phyloP scores from a whole-genome alignment of 2,888 invertebrate genomes.

The Seira ritae region DNA sequence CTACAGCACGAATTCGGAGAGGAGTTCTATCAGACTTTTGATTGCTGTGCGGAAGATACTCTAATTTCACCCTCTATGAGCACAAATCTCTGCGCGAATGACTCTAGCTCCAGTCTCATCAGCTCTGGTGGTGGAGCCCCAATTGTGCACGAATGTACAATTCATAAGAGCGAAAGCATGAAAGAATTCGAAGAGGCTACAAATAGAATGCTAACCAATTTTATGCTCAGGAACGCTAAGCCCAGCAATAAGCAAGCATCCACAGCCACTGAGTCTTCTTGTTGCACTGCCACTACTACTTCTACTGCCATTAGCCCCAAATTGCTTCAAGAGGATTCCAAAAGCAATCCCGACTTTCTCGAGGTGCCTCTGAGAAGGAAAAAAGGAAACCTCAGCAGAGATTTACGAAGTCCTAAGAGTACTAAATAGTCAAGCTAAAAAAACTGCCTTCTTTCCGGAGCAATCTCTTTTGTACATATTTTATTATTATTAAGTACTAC shows the following conservation, averaged over 20 bases:
- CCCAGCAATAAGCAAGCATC: constrained; percentile 44
- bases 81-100: constrained; percentile 58
- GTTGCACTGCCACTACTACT: constrained; percentile 64
- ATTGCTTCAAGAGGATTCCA: constrained; percentile 65
- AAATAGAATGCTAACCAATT: constrained; percentile 63
- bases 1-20: constrained; percentile 73
- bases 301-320: constrained; percentile 49
- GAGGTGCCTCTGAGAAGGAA: constrained; percentile 69
- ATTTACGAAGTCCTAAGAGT: constrained; percentile 69
- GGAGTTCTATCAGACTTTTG: constrained; percentile 73
- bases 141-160: constrained; percentile 66
- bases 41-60: constrained; percentile 59
- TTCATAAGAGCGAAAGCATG: constrained; percentile 69
- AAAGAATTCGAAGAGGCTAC: constrained; percentile 69
- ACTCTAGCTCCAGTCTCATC: constrained; percentile 21
- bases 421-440: constrained; percentile 59
- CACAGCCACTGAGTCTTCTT: constrained; percentile 52
- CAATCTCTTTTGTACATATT: constrained; percentile 57
- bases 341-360: constrained; percentile 65
- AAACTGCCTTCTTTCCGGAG: constrained; percentile 41
- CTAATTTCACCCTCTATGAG: constrained; percentile 63
- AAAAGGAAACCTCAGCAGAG: constrained; percentile 64
- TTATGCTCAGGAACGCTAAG: constrained; percentile 62
- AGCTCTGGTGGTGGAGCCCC: constrained; percentile 33
- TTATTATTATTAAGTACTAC: background rate